These are phyloP conservation scores for Orius laevigatus DNA, from an alignment of 1,140 invertebrate genomes.

Conservation along the genomic window DNA sequence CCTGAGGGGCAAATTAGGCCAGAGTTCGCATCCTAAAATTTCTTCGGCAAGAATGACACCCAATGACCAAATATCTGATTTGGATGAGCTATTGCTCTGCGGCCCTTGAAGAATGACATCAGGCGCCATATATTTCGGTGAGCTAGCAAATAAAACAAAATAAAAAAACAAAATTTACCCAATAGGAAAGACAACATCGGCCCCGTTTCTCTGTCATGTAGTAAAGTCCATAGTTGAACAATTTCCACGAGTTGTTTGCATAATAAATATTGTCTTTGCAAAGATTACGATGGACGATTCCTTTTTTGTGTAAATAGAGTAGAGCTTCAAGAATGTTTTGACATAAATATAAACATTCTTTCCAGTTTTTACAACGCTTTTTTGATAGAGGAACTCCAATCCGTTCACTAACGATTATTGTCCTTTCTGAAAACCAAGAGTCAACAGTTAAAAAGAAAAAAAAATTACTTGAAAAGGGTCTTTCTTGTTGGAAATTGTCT, in stretches of 20 bases:
- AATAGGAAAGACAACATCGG: conserved; percentile 79
- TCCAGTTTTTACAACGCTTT: conserved; percentile 27
- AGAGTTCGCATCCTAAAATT: conserved; percentile 42
- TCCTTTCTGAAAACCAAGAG: conserved; percentile 54
- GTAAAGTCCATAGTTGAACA: conserved; percentile 86
- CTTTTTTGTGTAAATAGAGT: conserved; percentile 50
- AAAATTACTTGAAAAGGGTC: conserved; percentile 9
- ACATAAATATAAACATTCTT: conserved; percentile 41
- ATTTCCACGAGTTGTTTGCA: conserved; percentile 47
- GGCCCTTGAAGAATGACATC: conserved; percentile 48
- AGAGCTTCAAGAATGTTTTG: conserved; percentile 59
- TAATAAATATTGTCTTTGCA: conserved; percentile 71
- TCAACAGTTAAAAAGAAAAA: not conserved
- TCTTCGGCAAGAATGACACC: conserved; percentile 75
- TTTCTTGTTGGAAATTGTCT: no score
- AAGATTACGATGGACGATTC: conserved; percentile 64
- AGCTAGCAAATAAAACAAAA: conserved; percentile 29
- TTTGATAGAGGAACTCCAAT: conserved; percentile 43
- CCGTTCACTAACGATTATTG: conserved; percentile 77
- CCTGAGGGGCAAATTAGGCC: conserved; percentile 52
- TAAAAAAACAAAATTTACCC: conserved; percentile 40
- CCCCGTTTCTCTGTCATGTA: conserved; percentile 75
- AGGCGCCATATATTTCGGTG: conserved; percentile 68
- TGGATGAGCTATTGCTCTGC: conserved; percentile 26
- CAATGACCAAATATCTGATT: conserved; percentile 81